Conservation (phyloP, 2,113 vertebrate genomes). For the Catharus fuscescens region DNA sequence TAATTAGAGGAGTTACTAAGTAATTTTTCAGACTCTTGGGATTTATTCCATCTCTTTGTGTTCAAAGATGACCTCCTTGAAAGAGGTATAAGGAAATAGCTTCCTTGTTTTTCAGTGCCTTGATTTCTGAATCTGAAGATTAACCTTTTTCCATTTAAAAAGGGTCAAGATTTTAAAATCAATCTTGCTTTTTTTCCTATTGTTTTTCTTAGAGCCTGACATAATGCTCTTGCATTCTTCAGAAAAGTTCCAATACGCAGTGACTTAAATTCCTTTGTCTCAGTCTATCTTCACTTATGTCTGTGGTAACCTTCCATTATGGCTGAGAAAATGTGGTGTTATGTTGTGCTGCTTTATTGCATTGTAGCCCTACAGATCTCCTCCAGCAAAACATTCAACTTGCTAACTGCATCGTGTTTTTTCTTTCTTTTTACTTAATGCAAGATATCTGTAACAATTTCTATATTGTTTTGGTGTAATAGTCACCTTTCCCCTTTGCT, state of each 20-base stretch:
- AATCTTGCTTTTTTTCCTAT: rapidly evolving
- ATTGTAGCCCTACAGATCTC: not conserved
- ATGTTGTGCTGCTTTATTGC: not conserved
- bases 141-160: not conserved
- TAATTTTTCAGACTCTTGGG: slow-evolving; percentile 7
- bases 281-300: not conserved
- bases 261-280: not conserved
- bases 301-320: not conserved
- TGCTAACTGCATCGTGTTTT: not conserved
- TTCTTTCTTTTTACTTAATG: not conserved
- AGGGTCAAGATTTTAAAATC: not conserved
- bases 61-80: not conserved
- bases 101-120: not conserved
- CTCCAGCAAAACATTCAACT: not conserved
- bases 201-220: not conserved
- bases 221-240: not conserved
- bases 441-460: not conserved
- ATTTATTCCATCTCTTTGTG: not conserved
- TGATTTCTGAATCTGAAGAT: not conserved
- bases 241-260: not conserved
- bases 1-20: not conserved
- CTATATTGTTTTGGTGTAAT: not conserved
- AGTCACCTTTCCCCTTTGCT: not conserved
- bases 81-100: not conserved
- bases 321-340: not conserved